Evolutionary conservation across 2,888 invertebrate genomes (phyloP), one percentile per base, ranked within the genome.

Genomic region (Metalampra italica): DNA sequence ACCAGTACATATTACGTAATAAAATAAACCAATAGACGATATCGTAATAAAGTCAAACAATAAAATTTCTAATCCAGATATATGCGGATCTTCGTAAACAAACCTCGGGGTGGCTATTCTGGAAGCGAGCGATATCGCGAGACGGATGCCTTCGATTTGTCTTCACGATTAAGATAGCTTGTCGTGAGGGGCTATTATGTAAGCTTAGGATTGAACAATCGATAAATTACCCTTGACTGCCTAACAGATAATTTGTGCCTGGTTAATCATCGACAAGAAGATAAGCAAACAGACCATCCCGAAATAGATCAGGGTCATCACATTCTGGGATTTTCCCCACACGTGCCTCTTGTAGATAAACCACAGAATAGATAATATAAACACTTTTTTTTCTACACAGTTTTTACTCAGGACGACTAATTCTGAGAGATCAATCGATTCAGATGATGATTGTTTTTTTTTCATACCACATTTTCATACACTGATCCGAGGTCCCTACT

Each of bases 111-210:
- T n/a, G 14, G 15, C 40, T 47, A 55, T 54, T 54, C 51, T 49
- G 48, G 39, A 48, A 51, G 41, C 47, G 48, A 42, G 47, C 53
- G 55, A 55, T 57, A 57, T 45, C 50, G 36, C 37, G 40, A 52
- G 55, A 65, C 55, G 42, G 54, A 67, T 67, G 59, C 40, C 29
- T 11, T 42, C 59, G 49, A 64, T 67, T 64, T 56, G 57, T 67
- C 64, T 60, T 59, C 12, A 45, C 47, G 54, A 55, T 55, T 54
- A 51, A 48, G 44, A 43, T 34, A 47, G 54, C 47, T 52, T 51
- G 46, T 49, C 44, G 51, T 48, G 30, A 42, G 46, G 47, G 43
- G 44, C 48, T 54, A 54, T 57, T 53, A 50, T 45, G 37, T n/a
- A 32, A 41, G 49, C 42, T 49, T 41, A 49, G 36, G 45, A 45